These are phyloP conservation scores for Prietella phreatophila DNA, from an alignment of 2,113 vertebrate species.

Conservation along the genomic window DNA sequence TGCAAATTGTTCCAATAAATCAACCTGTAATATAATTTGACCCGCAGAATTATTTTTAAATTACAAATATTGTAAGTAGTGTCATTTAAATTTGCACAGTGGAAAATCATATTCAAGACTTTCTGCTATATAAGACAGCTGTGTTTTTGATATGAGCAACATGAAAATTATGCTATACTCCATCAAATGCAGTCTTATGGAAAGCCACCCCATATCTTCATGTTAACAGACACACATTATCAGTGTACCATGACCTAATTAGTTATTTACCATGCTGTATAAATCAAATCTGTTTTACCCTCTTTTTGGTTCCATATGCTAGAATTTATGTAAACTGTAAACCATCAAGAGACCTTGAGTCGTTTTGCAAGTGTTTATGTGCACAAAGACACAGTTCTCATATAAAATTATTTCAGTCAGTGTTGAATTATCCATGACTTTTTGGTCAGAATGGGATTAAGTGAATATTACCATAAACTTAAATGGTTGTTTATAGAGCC, in stretches of 20 bases:
- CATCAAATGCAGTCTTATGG: background rate
- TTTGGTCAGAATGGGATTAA: background rate
- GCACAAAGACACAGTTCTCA: background rate
- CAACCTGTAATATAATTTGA: background rate
- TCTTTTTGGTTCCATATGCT: slow-evolving; percentile 20
- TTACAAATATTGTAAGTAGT: background rate
- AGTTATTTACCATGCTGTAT: slow-evolving; percentile 30
- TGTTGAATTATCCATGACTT: background rate
- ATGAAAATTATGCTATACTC: background rate
- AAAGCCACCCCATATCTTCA: background rate
- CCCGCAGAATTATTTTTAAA: background rate
- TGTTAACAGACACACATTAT: slow-evolving; percentile 2
- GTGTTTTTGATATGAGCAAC: background rate
- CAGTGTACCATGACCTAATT: slow-evolving; percentile 31
- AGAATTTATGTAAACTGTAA: background rate
- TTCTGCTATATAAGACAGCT: background rate
- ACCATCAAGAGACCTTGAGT: background rate
- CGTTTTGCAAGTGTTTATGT: background rate
- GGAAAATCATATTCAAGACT: background rate
- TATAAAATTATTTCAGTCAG: background rate
- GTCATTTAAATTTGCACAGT: background rate
- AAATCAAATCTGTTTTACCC: slow-evolving; percentile 7
- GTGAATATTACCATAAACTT: background rate
- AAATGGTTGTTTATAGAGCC: background rate
- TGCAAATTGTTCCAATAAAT: background rate